Conservation (phyloP, 2,113 vertebrate species). For the Alces alces region DNA sequence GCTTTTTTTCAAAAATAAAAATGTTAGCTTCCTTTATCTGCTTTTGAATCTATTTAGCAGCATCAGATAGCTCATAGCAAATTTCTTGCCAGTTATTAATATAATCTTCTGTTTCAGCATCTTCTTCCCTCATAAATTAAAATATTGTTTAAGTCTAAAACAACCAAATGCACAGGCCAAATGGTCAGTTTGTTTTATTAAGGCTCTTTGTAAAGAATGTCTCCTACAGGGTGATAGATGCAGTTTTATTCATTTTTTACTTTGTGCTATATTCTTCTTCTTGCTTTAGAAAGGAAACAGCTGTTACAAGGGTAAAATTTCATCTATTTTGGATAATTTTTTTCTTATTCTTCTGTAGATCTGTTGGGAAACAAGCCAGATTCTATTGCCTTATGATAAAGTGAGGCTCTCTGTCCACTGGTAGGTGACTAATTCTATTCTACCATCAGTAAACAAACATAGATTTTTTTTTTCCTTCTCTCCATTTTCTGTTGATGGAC, state of each 20-base stretch:
- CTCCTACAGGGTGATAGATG: neutral
- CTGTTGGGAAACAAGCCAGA: neutral
- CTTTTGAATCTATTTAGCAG: neutral
- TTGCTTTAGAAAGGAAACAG: neutral
- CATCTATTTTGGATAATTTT: neutral
- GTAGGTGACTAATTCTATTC: neutral
- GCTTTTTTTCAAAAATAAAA: neutral
- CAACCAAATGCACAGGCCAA: neutral
- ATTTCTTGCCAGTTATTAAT: neutral
- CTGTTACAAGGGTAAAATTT: neutral
- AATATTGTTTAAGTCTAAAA: neutral
- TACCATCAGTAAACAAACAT: neutral
- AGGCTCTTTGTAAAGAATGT: neutral
- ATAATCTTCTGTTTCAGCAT: neutral
- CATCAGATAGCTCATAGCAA: neutral
- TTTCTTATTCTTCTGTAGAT: neutral
- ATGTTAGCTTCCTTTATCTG: neutral
- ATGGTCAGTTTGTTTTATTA: neutral
- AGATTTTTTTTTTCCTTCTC: neutral
- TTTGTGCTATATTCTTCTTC: neutral
- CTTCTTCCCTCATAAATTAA: neutral
- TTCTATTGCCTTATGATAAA: neutral
- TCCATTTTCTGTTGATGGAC: neutral
- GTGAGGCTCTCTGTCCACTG: neutral
- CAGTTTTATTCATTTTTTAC: neutral